Conservation (phyloP, 2,888 invertebrate genomes). For the Polydrusus tereticollis region DNA sequence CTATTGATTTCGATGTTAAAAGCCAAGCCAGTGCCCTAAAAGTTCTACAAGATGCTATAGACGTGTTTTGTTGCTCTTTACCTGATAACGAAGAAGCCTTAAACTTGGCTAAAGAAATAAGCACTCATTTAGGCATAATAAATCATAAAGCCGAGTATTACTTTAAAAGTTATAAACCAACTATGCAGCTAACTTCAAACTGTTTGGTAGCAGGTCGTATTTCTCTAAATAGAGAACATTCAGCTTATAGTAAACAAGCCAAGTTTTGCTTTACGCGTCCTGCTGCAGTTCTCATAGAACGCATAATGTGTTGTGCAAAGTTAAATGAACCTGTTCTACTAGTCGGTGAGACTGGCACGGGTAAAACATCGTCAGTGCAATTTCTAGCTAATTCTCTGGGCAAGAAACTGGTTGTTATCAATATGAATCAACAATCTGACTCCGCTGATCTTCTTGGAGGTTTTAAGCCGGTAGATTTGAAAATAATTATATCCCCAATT, state of each 20-base stretch:
- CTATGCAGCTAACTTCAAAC: slow-evolving; percentile 72
- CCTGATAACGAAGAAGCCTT: slow-evolving; percentile 76
- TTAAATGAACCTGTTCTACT: slow-evolving; percentile 91
- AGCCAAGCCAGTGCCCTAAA: slow-evolving; percentile 77
- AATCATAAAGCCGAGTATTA: slow-evolving; percentile 87
- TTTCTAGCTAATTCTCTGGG: slow-evolving; percentile 88
- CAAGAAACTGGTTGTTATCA: slow-evolving; percentile 91
- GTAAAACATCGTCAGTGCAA: slow-evolving; percentile 96
- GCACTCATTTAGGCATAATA: slow-evolving; percentile 84
- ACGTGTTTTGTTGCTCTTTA: slow-evolving; percentile 89
- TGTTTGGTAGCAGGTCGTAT: slow-evolving; percentile 81
- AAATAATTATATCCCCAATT: slow-evolving; percentile 85
- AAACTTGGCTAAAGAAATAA: slow-evolving; percentile 80
- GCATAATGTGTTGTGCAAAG: slow-evolving; percentile 86
- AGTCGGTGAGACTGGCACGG: slow-evolving; percentile 98
- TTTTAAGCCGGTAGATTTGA: slow-evolving; percentile 94
- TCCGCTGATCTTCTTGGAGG: slow-evolving; percentile 97
- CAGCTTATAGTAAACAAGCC: slow-evolving; percentile 53
- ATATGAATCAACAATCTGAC: slow-evolving; percentile 99
- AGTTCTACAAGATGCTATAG: slow-evolving; percentile 89
- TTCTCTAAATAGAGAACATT: slow-evolving; percentile 62
- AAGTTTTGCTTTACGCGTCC: slow-evolving; percentile 88
- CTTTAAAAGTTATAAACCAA: slow-evolving; percentile 83
- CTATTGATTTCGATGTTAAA: slow-evolving; percentile 79
- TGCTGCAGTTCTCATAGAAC: slow-evolving; percentile 86